Evolutionary conservation across 2,797 vertebrate species (phyloP).

Genomic region (Gephyroberyx darwinii): DNA sequence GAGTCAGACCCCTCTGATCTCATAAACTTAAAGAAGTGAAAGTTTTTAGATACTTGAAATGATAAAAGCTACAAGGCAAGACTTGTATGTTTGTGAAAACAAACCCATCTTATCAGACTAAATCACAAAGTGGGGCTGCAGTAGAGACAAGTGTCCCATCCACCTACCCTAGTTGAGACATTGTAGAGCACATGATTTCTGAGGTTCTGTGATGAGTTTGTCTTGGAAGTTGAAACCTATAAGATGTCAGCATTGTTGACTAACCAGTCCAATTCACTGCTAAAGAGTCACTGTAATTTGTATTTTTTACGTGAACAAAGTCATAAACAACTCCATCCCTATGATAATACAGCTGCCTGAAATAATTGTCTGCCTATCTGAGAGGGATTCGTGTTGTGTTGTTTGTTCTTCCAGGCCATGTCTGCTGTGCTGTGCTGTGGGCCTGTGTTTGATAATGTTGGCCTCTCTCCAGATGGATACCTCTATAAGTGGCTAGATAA

Average conservation of each 20-base stretch:
- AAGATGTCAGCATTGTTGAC: constrained; percentile 38
- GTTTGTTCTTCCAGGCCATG: constrained; percentile 87
- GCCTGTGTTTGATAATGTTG: constrained; percentile 97
- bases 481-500: constrained; percentile 99
- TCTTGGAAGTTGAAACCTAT: constrained; percentile 15
- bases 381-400: not conserved
- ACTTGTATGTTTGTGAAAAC: no score
- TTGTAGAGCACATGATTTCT: no score
- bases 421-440: constrained; percentile 97
- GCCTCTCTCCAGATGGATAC: constrained; percentile 96
- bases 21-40: not conserved
- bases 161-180: no score
- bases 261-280: not conserved
- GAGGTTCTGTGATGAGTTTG: constrained; percentile 3
- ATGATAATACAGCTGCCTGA: not conserved
- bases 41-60: not conserved
- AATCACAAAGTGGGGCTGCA: not conserved
- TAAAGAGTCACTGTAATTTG: not conserved
- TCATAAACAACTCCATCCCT: not conserved
- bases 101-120: no score
- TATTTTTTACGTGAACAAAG: not conserved
- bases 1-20: not conserved
- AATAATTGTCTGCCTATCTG: not conserved
- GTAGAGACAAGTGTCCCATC: not conserved
- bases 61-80: no score